Conservation (phyloP, 2,113 vertebrate species). For the Ceratotherium simum region DNA sequence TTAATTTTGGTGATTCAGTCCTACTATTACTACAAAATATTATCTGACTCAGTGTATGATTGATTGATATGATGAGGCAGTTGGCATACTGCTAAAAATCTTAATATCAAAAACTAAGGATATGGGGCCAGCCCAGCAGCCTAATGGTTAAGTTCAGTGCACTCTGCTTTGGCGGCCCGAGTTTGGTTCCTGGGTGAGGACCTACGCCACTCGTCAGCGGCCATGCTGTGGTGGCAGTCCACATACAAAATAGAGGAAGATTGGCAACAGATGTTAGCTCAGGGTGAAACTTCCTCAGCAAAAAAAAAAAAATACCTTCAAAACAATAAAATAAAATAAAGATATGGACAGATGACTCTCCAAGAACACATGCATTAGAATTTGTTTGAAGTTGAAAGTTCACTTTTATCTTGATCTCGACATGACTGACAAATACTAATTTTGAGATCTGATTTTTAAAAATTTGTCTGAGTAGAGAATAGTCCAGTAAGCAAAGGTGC, state of each 20-base stretch:
- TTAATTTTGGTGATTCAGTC: not conserved
- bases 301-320: no score
- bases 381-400: not conserved
- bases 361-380: not conserved
- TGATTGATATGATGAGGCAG: conserved; percentile 55
- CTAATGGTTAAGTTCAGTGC: no score
- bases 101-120: conserved; percentile 57
- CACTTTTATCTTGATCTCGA: not conserved
- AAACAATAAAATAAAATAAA: not conserved
- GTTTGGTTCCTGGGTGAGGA: no score
- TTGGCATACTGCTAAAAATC: conserved; percentile 70
- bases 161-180: no score
- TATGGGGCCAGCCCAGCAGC: not conserved
- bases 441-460: not conserved
- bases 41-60: not conserved
- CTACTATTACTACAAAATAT: not conserved
- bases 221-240: no score
- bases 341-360: not conserved
- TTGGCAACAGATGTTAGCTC: no score
- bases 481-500: not conserved
- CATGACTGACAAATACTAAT: not conserved
- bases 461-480: not conserved
- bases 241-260: no score
- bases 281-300: no score
- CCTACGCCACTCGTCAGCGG: no score